Evolutionary conservation across 92 coral and sea anemone genomes (phyloP).

Genomic region (Chrysogorgia sp.): DNA sequence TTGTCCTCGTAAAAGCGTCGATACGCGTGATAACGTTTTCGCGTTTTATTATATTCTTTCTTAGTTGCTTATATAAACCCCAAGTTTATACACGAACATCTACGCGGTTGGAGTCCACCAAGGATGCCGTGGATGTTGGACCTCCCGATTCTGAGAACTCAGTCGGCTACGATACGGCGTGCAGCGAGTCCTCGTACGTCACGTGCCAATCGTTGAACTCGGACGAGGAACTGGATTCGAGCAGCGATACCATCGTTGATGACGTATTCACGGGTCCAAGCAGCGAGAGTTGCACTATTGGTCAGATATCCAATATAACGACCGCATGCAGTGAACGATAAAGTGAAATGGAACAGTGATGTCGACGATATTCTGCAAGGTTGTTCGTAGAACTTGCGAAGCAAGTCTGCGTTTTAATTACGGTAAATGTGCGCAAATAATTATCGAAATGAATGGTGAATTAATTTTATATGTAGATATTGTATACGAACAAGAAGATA

Average conservation of each 20-base stretch:
- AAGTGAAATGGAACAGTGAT: too few relatives aligned
- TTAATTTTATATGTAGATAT: too few relatives aligned
- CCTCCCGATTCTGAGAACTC: not conserved
- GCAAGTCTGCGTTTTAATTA: too few relatives aligned
- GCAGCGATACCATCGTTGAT: constrained; percentile 26
- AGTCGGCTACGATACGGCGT: constrained; percentile 27
- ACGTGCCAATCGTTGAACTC: constrained; percentile 1
- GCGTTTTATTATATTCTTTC: not conserved
- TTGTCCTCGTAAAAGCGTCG: not conserved
- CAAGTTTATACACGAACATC: constrained; percentile 8
- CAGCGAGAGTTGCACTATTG: too few relatives aligned
- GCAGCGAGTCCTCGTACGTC: constrained; percentile 28
- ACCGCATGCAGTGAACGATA: too few relatives aligned
- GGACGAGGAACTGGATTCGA: constrained; percentile 10
- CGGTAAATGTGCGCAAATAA: too few relatives aligned
- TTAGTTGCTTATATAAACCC: constrained; percentile 25
- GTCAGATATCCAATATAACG: too few relatives aligned
- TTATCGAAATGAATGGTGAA: too few relatives aligned
- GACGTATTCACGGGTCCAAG: too few relatives aligned
- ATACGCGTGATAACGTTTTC: not conserved
- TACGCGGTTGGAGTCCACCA: not conserved
- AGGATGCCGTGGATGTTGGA: not conserved
- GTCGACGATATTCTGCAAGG: too few relatives aligned
- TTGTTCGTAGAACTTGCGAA: too few relatives aligned
- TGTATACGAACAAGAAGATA: too few relatives aligned